Evolutionary conservation across 2,113 vertebrate genomes (phyloP).

Genomic region (Scatophagus argus): DNA sequence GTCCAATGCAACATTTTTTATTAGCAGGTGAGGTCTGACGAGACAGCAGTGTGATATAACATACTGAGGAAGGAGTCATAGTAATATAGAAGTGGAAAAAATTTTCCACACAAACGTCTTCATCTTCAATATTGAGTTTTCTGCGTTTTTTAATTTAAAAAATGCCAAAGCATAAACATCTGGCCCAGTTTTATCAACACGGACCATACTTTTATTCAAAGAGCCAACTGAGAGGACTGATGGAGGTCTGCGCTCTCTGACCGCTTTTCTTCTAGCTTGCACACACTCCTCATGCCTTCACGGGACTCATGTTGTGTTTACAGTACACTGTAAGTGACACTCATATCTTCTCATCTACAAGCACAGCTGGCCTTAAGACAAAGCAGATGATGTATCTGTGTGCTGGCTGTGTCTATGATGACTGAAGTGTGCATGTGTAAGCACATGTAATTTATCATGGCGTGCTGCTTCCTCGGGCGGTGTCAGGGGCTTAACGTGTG

Average conservation of each 20-base stretch:
- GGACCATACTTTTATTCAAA: not conserved
- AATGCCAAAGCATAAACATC: not conserved
- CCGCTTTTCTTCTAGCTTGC: not conserved
- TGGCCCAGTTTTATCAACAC: not conserved
- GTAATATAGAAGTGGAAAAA: not conserved
- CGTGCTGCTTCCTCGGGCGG: not conserved
- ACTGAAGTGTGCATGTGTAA: conserved; percentile 18
- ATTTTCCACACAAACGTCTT: not conserved
- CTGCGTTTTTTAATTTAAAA: not conserved
- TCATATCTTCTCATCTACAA: conserved; percentile 5
- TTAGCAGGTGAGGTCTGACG: not conserved
- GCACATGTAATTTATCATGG: conserved; percentile 34
- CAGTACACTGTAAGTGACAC: not conserved
- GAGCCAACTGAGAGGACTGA: not conserved
- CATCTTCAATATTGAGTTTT: not conserved
- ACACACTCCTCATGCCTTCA: not conserved
- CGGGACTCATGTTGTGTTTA: conserved; percentile 9
- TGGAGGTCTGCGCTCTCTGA: not conserved
- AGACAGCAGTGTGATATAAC: not conserved
- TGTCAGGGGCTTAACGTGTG: not conserved
- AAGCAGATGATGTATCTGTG: conserved; percentile 5
- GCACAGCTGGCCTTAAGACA: conserved; percentile 20
- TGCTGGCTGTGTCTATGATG: not conserved
- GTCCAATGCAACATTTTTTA: not conserved
- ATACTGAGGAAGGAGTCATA: not conserved